These are phyloP conservation scores for Melikaiella ostensackeni DNA, from an alignment of 2,888 invertebrate genomes.

Conservation along the genomic window DNA sequence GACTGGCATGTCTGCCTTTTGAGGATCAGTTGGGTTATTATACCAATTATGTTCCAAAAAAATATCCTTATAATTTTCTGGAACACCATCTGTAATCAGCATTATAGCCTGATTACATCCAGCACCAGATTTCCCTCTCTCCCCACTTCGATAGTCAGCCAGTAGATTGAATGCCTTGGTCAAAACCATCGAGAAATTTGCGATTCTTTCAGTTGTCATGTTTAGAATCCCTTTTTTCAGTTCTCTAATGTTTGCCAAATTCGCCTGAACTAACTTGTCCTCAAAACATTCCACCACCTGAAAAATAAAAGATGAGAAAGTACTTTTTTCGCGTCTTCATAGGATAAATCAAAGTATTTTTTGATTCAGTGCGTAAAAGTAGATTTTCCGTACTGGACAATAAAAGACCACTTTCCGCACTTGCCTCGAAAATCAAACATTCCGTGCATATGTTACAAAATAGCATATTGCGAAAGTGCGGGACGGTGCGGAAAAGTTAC, in stretches of 20 bases:
- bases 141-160: constrained; percentile 81
- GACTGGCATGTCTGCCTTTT: constrained; percentile 84
- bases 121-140: constrained; percentile 82
- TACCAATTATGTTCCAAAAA: constrained; percentile 95
- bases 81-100: constrained; percentile 99
- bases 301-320: constrained; percentile 42
- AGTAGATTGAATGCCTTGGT: constrained; percentile 94
- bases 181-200: constrained; percentile 95
- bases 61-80: constrained; percentile 94
- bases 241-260: constrained; percentile 89
- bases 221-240: constrained; percentile 88
- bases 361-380: too few relatives aligned
- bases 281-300: constrained; percentile 90
- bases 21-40: constrained; percentile 80
- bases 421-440: too few relatives aligned
- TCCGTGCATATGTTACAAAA: too few relatives aligned
- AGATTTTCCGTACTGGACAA: too few relatives aligned
- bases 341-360: too few relatives aligned
- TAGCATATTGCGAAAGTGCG: too few relatives aligned
- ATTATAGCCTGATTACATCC: constrained; percentile 95
- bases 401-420: too few relatives aligned
- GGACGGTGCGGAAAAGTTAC: too few relatives aligned
- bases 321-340: too few relatives aligned
- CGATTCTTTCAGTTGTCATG: constrained; percentile 91
- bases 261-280: constrained; percentile 93